Conservation (phyloP, 2,888 invertebrate species). For the Drosophila rellima region DNA sequence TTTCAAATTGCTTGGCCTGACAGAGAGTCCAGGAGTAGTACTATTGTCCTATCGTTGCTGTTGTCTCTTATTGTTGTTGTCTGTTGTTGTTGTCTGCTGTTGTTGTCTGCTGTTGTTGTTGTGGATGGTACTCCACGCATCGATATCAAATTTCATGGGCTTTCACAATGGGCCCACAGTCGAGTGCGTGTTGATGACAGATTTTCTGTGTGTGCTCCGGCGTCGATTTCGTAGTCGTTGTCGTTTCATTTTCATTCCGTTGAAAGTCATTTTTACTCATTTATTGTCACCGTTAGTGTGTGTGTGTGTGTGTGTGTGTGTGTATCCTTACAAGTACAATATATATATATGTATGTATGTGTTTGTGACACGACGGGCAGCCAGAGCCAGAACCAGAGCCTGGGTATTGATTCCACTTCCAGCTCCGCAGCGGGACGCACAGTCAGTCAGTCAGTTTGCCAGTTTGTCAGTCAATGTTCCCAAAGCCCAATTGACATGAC, state of each 20-base stretch:
- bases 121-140: constrained; percentile 62
- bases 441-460: constrained; percentile 24
- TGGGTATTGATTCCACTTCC: constrained; percentile 76
- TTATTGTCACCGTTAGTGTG: constrained; percentile 78
- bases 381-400: constrained; percentile 52
- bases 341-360: not conserved
- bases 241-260: constrained; percentile 71
- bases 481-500: constrained; percentile 79
- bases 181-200: constrained; percentile 78
- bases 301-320: constrained; percentile 38
- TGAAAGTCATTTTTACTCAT: constrained; percentile 82
- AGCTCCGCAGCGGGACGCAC: constrained; percentile 54
- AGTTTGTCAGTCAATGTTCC: constrained; percentile 36
- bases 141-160: constrained; percentile 79
- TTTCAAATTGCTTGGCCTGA: constrained; percentile 30
- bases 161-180: constrained; percentile 63
- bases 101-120: constrained; percentile 21
- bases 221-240: constrained; percentile 48
- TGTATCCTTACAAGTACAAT: constrained; percentile 75
- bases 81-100: constrained; percentile 22
- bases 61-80: constrained; percentile 22
- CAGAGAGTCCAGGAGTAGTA: constrained; percentile 14
- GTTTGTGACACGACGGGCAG: constrained; percentile 54
- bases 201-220: constrained; percentile 59
- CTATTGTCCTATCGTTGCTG: constrained; percentile 36